Base-by-base conservation (phyloP, 2,888 invertebrate species). In the Yponomeuta cagnagella region DNA sequence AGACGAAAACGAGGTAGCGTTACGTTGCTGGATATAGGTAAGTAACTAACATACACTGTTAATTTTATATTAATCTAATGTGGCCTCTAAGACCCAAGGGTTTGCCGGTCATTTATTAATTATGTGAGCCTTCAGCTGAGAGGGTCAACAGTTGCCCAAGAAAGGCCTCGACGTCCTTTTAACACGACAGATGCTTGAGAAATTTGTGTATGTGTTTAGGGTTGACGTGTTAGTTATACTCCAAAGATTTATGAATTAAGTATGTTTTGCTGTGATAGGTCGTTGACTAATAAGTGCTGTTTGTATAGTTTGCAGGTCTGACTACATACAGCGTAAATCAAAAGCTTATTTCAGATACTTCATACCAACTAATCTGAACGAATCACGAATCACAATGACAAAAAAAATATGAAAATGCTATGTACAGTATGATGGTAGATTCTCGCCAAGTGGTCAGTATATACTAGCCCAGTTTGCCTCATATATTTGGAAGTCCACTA, bases 91-190 rank as follows among this genome's bases (percentile, higher is more conserved):
- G 75, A 79, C 80, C 77, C 79, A 74, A 80, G 84, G 64, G 72
- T 70, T 69, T 68, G 66, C 71, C 73, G 73, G 90, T 91, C 92
- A 92, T 91, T 90, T 90, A 92, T 92, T 92, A 93, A 92, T 93
- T 92, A 92, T 87, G 85, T 82, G 83, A 83, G 83, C 83, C 83
- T 78, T 77, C 77, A 75, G 81, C 76, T 78, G 80, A 70, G 70
- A 43, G 80, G 82, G 82, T 84, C 82, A 81, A 81, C 84, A 80
- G 81, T 83, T 85, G 85, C 65, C 43, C 23, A 89, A 88, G 89
- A 87, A 88, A 89, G 89, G 90, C 87, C 79, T 79, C 83, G 52
- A 15, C 87, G 82, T 87, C 88, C 88, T 90, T 58, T 89, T 89
- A 65, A 70, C 90, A 90, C 82, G 88, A 83, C 83, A 83, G 88